Base-by-base conservation (phyloP, 2,888 invertebrate species). In the Phaonia tiefii region DNA sequence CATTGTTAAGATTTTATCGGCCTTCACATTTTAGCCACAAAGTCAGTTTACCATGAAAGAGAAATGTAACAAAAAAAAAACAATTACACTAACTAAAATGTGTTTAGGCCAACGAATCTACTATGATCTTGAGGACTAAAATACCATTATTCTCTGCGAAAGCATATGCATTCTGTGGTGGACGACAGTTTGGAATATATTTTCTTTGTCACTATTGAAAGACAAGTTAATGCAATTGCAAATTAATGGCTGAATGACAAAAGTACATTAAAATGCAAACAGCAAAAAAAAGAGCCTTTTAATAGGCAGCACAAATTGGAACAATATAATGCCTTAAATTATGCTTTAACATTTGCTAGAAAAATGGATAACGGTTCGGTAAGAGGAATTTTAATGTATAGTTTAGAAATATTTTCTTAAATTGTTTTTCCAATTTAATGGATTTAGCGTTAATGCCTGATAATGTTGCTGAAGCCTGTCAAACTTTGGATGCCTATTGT, bases 1-100 rank as follows among this genome's bases (percentile, higher is more conserved):
- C 49, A 69, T 69, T 75, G 72, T 58, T 37, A 65, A 58, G 78
- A 78, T 78, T 78, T 75, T 69, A 75, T 81, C 75, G 65, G 67
- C 37, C 20, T 60, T 65, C 39, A 39, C 39, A 60, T 39, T 77
- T 73, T 69, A 78, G 78, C 63, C 72, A 17, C 72, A 74, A 81
- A 78, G 63, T 74, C 73, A 76, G 66, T 75, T 58, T 25, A 15
- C 44, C 26, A 25, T 54, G 39, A 39, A 39, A 22, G 17, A 56
- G 17, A 31, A n/a, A 44, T 49, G 49, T 20, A 51, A 63, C 1
- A 11, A 63, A 63, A 39, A 39, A 10, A 17, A 15, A 58, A 60
- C 60, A 60, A 60, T 60, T 60, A 60, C 20, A 60, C 60, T 39
- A 60, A 60, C 60, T 60, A 37, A 60, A 60, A 60, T 60, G 60